Evolutionary conservation across 1,140 invertebrate species (phyloP), one percentile per base, ranked within the genome.

Genomic region (Pristionchus pacificus): DNA sequence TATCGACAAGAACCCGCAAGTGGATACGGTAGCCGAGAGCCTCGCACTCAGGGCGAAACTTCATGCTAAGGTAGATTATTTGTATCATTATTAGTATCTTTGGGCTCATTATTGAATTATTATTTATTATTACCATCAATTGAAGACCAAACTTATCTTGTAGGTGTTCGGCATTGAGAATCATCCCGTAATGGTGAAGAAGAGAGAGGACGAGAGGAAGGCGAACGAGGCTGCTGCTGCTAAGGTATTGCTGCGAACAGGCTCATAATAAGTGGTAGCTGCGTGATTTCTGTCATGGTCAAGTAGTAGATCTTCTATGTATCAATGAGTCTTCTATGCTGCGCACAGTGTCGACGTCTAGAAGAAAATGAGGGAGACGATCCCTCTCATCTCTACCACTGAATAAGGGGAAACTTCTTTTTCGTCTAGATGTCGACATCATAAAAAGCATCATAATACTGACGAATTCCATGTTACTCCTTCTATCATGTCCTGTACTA

Each of bases 11-110:
- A 6, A 49, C 6, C 38, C 38, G 19, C 6, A 19, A 49, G 19
- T 19, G 6, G 19, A 10, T 6, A 49, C 6, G 6, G 38, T 19
- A 10, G 38, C 38, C 6, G 38, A 49, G 19, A 49, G 38, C 38
- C 6, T 49, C 38, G 25, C 62, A 6, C 33, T 83, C 24, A 68
- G 82, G 15, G 69, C 80, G 38, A 72, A 76, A 32, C 68, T 81
- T 3, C 76, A 84, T 68, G 79, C 81, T 13, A 78, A 79, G 55
- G n/a, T n/a, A n/a, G n/a, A n/a, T n/a, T n/a, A n/a, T n/a, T n/a
- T n/a, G n/a, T n/a, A n/a, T n/a, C n/a, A n/a, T n/a, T n/a, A n/a
- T n/a, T n/a, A n/a, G n/a, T n/a, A n/a, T n/a, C n/a, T n/a, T n/a
- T n/a, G n/a, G n/a, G n/a, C n/a, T n/a, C n/a, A n/a, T n/a, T n/a